phyloP scores from a whole-genome alignment of 2,113 vertebrate species.

The Pomatostomus ruficeps region DNA sequence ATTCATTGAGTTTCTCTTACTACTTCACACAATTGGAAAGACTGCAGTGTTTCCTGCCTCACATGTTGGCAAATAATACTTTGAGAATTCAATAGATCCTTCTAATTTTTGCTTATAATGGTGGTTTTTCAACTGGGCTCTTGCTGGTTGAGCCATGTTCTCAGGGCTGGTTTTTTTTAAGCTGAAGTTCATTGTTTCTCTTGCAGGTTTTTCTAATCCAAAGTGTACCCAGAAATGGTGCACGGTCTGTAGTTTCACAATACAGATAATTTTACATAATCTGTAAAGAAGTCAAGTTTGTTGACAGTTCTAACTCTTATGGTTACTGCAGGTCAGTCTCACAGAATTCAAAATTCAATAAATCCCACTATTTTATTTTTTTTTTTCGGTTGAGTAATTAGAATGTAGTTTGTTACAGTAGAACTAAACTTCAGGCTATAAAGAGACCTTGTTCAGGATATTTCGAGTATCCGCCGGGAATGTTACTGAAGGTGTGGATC shows the following conservation, averaged over 20 bases:
- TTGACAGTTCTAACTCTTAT: conserved; percentile 41
- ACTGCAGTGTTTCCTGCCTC: conserved; percentile 73
- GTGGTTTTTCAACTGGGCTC: conserved; percentile 69
- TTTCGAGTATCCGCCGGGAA: not conserved
- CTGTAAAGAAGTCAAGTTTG: conserved; percentile 51
- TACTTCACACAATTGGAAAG: conserved; percentile 51
- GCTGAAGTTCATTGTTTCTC: conserved; percentile 69
- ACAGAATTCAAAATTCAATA: conserved; percentile 20
- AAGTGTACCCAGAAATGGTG: conserved; percentile 19
- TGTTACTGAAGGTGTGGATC: not conserved
- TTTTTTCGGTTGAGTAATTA: not conserved
- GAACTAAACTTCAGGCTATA: not conserved
- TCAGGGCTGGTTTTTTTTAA: conserved; percentile 77
- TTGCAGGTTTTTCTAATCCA: conserved; percentile 65
- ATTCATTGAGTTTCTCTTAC: conserved; percentile 23
- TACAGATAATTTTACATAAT: conserved; percentile 47
- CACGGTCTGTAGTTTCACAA: conserved; percentile 22
- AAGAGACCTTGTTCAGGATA: not conserved
- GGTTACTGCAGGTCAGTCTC: conserved; percentile 61
- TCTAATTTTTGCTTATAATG: conserved; percentile 64
- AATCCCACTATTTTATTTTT: not conserved
- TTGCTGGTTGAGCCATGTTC: conserved; percentile 76
- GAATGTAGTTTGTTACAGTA: conserved; percentile 54
- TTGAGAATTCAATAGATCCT: conserved; percentile 62
- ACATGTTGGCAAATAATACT: conserved; percentile 56